Evolutionary conservation across 2,888 invertebrate species (phyloP), one percentile per base, ranked within the genome.

Genomic region (Orthosia gothica): DNA sequence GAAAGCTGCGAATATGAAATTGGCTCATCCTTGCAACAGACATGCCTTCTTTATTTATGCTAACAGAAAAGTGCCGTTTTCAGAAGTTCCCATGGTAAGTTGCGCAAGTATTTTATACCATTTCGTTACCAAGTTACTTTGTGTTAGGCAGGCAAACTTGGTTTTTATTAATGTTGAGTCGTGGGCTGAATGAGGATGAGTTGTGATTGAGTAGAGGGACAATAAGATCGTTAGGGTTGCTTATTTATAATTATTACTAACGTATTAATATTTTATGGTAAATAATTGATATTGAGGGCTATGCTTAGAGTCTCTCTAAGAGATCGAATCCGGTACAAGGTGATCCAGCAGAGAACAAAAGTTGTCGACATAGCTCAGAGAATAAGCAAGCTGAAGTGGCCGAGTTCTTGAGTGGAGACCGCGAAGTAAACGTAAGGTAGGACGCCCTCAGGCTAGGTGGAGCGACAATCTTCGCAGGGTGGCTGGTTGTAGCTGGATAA

Each of bases 1-100:
- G 83, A 89, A 92, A 91, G 91, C 92, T 90, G 91, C 92, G 92
- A 93, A 93, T 94, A 93, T 92, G 92, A 93, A 93, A 95, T 94
- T 94, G 93, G 92, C 89, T 91, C 91, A 92, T 92, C 89, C 90
- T 90, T 91, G 91, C 91, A 91, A 84, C 88, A 90, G 92, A 92
- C 91, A 90, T 90, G 90, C 87, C 87, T 89, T 89, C 88, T 90
- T 90, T 91, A 91, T 91, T 92, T 91, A 88, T 88, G 88, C 71
- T 83, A 86, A 86, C 88, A 86, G 87, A 85, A 88, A 87, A 87
- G 87, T 87, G 87, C 88, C 88, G 87, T 88, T 88, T 86, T 83
- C 85, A 86, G 81, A 86, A 86, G 79, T 87, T 78, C 49, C 80
- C 74, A 78, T 78, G 68, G 79, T 74, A 84, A 82, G 66, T 87